Conservation (phyloP, 2,888 invertebrate genomes). For the Drosophila pseudotalamancana region DNA sequence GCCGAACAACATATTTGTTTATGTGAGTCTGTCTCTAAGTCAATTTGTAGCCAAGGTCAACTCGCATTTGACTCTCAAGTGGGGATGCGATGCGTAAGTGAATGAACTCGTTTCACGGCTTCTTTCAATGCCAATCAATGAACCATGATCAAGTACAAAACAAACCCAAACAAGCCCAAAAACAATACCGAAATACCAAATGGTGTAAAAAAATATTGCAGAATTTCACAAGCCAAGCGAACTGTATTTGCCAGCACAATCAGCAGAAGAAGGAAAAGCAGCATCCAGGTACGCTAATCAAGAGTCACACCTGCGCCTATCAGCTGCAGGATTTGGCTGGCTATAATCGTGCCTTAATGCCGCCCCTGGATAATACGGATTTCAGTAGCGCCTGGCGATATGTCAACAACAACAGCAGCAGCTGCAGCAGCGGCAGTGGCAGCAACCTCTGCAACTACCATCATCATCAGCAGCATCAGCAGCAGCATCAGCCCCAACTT, state of each 20-base stretch:
- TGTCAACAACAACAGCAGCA: conserved; percentile 66
- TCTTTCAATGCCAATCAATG: conserved; percentile 60
- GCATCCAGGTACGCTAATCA: conserved; percentile 61
- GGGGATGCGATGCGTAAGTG: conserved; percentile 40
- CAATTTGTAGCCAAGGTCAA: conserved; percentile 69
- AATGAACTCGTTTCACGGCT: conserved; percentile 66
- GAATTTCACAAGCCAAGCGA: conserved; percentile 77
- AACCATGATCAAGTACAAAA: conserved; percentile 68
- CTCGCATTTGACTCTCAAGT: conserved; percentile 20
- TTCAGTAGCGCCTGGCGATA: conserved; percentile 64
- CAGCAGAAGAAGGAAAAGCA: conserved; percentile 31
- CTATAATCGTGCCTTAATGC: conserved; percentile 80
- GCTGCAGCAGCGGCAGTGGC: conserved; percentile 56
- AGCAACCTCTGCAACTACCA: conserved; percentile 9
- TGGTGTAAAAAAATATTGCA: conserved; percentile 44
- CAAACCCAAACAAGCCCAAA: not conserved
- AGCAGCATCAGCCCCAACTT: conserved; percentile 28
- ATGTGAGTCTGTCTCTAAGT: conserved; percentile 21
- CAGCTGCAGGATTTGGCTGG: conserved; percentile 80
- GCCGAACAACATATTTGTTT: conserved; percentile 40
- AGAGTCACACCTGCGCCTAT: conserved; percentile 80
- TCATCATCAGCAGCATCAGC: conserved; percentile 42
- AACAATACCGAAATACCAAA: no score
- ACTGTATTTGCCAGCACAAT: conserved; percentile 67
- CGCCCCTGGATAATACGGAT: conserved; percentile 81